Evolutionary conservation across 1,140 invertebrate genomes (phyloP).

Genomic region (Drosophila seguyi): DNA sequence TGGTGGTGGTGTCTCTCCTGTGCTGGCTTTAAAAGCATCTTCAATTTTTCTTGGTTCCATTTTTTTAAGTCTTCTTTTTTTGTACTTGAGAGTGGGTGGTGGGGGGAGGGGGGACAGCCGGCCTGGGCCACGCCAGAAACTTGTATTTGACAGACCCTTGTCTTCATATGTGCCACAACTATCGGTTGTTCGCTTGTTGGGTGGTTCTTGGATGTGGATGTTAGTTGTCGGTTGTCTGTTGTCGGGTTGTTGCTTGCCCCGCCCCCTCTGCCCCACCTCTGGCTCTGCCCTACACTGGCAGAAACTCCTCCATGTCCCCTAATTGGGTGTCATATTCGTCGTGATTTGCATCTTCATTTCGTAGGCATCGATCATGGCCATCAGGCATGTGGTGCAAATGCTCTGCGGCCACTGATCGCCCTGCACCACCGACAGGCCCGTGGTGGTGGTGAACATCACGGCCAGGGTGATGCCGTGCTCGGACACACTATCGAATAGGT

Average conservation of each 20-base stretch:
- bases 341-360: no score
- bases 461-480: background rate
- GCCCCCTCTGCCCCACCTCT: background rate
- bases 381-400: background rate
- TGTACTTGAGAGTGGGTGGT: background rate
- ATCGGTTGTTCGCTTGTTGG: constrained; percentile 55
- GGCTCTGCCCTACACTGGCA: background rate
- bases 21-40: constrained; percentile 76
- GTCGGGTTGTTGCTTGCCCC: constrained; percentile 20
- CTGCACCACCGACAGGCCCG: background rate
- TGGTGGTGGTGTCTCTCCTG: no score
- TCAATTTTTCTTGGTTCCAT: constrained; percentile 71
- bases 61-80: background rate
- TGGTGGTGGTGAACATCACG: background rate
- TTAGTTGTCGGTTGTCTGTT: constrained; percentile 31
- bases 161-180: constrained; percentile 82
- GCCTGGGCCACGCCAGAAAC: constrained; percentile 68
- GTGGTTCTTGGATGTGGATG: constrained; percentile 25
- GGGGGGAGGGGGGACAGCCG: background rate
- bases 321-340: no score
- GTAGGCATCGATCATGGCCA: background rate
- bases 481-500: background rate
- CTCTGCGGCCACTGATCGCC: background rate
- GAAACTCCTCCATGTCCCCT: background rate
- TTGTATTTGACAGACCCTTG: constrained; percentile 83